These are phyloP conservation scores for Oophaga pumilio DNA, from an alignment of 2,113 vertebrate species.

Conservation along the genomic window DNA sequence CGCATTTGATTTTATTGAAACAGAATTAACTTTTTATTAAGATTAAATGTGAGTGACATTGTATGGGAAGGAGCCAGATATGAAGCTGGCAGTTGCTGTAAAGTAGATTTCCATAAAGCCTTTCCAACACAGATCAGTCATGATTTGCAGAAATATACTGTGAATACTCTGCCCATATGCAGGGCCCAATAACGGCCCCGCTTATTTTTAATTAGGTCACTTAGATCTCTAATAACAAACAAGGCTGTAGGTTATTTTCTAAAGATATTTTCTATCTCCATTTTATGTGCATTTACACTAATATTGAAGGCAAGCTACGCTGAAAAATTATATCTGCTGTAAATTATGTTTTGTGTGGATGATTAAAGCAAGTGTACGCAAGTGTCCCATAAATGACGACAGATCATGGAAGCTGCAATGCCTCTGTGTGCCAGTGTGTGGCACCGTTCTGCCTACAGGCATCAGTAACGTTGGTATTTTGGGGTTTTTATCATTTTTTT, in stretches of 20 bases:
- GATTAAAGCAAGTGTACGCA: conserved; percentile 4
- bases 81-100: conserved; percentile 45
- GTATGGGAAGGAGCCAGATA: conserved; percentile 50
- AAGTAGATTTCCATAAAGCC: conserved; percentile 52
- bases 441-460: conserved; percentile 23
- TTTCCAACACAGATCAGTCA: conserved; percentile 51
- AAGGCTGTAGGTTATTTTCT: conserved; percentile 32
- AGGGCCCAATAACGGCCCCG: conserved; percentile 12
- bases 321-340: not conserved
- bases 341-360: not conserved
- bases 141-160: conserved; percentile 54
- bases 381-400: conserved; percentile 6
- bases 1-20: conserved; percentile 57
- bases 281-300: conserved; percentile 13
- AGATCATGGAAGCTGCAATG: not conserved
- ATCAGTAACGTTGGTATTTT: not conserved
- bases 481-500: not conserved
- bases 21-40: conserved; percentile 59
- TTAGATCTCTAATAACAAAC: conserved; percentile 36
- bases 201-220: conserved; percentile 49
- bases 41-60: conserved; percentile 59
- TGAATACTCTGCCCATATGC: conserved; percentile 45
- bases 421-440: conserved; percentile 7
- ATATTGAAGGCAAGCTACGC: not conserved
- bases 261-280: not conserved